Percentiles rank a stretch among this genome's conserved stretches.
Evolutionary conservation across 1,140 invertebrate genomes (phyloP).

Genomic region (Diabrotica virgifera): DNA sequence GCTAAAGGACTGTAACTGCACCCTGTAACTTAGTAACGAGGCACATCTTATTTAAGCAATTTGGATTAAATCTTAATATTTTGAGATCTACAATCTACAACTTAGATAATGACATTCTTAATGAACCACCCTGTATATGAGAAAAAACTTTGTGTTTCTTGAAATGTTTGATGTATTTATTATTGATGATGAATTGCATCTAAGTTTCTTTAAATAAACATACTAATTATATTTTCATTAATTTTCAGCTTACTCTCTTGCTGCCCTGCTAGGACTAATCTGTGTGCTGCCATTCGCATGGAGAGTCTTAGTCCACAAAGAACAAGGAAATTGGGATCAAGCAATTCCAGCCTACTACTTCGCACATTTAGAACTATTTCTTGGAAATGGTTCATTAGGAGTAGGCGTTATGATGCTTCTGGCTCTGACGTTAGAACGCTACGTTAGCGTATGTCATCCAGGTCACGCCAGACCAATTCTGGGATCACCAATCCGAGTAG

Average conservation of each 20-base stretch:
- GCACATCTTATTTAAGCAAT: no score
- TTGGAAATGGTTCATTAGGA: conserved; percentile 71
- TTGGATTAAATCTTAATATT: no score
- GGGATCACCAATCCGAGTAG: conserved; percentile 59
- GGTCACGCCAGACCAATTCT: conserved; percentile 59
- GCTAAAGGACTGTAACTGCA: no score
- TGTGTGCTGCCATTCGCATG: conserved; percentile 71
- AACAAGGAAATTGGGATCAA: conserved; percentile 61
- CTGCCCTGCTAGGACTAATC: conserved; percentile 66
- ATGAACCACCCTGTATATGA: no score
- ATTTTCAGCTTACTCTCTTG: conserved; percentile 64
- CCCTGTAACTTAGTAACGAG: no score
- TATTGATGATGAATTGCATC: no score
- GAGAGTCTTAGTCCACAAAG: conserved; percentile 63
- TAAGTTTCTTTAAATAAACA: no score
- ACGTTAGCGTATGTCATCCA: conserved; percentile 78
- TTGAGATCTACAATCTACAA: no score
- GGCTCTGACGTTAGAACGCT: conserved; percentile 74
- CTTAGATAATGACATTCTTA: no score
- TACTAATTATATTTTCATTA: not conserved
- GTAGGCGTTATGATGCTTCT: conserved; percentile 76
- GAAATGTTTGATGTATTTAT: no score
- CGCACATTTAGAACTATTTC: conserved; percentile 69
- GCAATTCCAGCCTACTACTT: conserved; percentile 69
- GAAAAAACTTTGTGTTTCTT: no score